Percentiles rank a stretch among this genome's conserved stretches.
These are phyloP conservation scores for Psittacula echo DNA, from an alignment of 2,797 vertebrate species.

Conservation along the genomic window DNA sequence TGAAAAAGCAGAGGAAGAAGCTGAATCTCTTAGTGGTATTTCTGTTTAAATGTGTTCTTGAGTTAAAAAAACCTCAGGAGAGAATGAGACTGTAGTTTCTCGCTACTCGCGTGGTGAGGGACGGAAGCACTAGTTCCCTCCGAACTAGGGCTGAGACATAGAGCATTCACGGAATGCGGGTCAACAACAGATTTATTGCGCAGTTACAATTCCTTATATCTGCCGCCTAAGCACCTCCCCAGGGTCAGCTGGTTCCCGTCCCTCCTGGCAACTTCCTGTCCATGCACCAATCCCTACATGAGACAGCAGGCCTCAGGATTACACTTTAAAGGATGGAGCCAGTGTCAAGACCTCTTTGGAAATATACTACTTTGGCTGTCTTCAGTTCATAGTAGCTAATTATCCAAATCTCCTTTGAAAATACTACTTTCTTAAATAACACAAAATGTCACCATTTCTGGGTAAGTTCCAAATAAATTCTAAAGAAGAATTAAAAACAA, in stretches of 20 bases:
- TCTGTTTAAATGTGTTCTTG: constrained; percentile 4
- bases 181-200: too few relatives aligned
- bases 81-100: not conserved
- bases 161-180: too few relatives aligned
- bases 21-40: constrained; percentile 3
- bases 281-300: too few relatives aligned
- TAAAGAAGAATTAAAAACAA: not conserved
- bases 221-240: too few relatives aligned
- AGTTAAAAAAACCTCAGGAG: not conserved
- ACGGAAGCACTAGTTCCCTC: too few relatives aligned
- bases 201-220: too few relatives aligned
- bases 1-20: constrained; percentile 11
- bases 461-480: not conserved
- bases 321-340: not conserved
- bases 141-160: too few relatives aligned
- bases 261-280: too few relatives aligned
- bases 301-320: not conserved
- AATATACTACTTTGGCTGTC: not conserved
- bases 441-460: not conserved
- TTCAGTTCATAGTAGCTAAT: not conserved
- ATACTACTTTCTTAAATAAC: not conserved
- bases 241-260: too few relatives aligned
- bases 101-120: too few relatives aligned
- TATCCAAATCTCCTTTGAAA: constrained; percentile 1
- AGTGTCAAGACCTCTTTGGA: constrained; percentile 14